Evolutionary conservation across 2,113 vertebrate genomes (phyloP), one percentile per base, ranked within the genome.

Genomic region (Otolemur garnettii): DNA sequence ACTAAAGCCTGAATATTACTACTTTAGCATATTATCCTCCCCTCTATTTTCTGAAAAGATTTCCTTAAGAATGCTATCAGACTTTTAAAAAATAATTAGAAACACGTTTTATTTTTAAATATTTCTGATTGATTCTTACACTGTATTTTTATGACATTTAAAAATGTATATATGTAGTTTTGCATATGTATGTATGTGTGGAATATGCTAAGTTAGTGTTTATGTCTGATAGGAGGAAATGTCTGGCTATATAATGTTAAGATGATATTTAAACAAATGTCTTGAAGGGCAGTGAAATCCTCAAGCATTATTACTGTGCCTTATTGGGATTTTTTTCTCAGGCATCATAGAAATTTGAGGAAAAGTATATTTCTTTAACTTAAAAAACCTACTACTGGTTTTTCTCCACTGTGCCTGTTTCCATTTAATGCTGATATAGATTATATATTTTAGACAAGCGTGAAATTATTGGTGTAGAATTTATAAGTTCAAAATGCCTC

Each of bases 1-100:
- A 69, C 4, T 19, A 10, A 18, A 60, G 96, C 89, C 74, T 94
- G 68, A n/a, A 50, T 97, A 92, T 66, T 55, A 53, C 64, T 96
- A 28, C 1, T 45, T 97, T 84, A 91, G 13, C 68, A 78, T 28
- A 33, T 69, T 74, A 33, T 84, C 33, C 38, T 55, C 10, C 71
- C 80, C 90, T 96, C 35, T 80, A 68, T 38, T 83, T 97, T 97
- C 45, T 83, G 69, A 97, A 97, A 96, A 93, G 12, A 85, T 78
- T 45, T 95, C 59, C 84, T 45, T 75, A 84, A 28, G 71, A 66
- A 35, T 84, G 60, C 18, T 93, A 91, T 75, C 72, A 94, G 42
- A 45, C 77, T 60, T 87, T 93, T 72, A 35, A 90, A 11, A 62
- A 38, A 93, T 68, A 7, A 96, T 96, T 93, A 60, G 2, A 97